These are phyloP conservation scores for Lates calcarifer DNA, from an alignment of 2,113 vertebrate genomes.

Conservation along the genomic window DNA sequence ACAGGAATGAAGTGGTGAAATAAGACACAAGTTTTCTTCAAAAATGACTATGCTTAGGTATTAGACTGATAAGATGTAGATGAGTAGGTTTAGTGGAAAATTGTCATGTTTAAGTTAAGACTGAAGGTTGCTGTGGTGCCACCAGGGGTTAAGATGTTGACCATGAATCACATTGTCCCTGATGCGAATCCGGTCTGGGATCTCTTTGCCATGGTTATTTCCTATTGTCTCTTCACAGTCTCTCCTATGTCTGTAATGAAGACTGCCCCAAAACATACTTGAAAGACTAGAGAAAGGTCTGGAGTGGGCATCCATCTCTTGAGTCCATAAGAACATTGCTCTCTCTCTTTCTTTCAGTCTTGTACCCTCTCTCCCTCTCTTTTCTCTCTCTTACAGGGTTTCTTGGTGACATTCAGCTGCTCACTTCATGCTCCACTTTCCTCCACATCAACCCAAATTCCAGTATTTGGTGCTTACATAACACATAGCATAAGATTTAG, in stretches of 20 bases:
- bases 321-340: constrained; percentile 1
- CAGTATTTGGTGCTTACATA: constrained; percentile 60
- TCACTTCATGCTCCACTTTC: constrained; percentile 76
- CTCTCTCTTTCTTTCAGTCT: constrained; percentile 8
- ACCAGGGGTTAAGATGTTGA: background rate
- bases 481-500: constrained; percentile 60
- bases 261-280: background rate
- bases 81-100: no score
- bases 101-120: no score
- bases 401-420: constrained; percentile 72
- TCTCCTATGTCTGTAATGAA: background rate
- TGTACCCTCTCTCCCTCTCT: background rate
- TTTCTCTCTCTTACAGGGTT: constrained; percentile 29
- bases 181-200: background rate
- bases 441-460: constrained; percentile 67
- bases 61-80: no score
- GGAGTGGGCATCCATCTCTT: background rate
- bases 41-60: no score
- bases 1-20: background rate
- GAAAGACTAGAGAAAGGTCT: background rate
- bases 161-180: background rate
- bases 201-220: background rate
- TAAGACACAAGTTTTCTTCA: background rate
- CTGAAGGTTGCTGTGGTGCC: background rate
- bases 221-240: background rate